These are phyloP conservation scores for Nomada hirtipes DNA, from an alignment of 2,888 invertebrate species.

Conservation along the genomic window DNA sequence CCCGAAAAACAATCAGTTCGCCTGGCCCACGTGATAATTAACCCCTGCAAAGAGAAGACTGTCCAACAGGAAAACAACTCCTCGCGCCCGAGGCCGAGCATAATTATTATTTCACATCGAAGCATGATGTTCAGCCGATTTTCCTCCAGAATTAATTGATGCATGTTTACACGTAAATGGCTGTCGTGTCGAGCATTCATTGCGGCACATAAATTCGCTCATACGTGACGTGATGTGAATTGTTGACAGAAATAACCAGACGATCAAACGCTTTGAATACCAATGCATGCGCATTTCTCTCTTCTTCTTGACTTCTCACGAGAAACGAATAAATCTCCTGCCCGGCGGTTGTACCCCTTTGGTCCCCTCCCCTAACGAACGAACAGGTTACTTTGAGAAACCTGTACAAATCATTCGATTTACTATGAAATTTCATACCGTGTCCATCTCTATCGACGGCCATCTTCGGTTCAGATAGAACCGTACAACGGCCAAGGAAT, in stretches of 20 bases:
- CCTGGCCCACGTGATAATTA: no score
- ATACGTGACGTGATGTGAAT: slow-evolving; percentile 20
- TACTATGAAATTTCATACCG: neutral
- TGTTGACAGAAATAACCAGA: slow-evolving; percentile 19
- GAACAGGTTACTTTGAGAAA: neutral
- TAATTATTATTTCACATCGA: no score
- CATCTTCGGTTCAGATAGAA: neutral
- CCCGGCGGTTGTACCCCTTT: neutral
- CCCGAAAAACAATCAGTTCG: no score
- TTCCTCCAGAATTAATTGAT: neutral
- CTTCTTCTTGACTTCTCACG: neutral
- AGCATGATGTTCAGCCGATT: neutral
- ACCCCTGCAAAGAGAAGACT: no score
- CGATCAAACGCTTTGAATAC: slow-evolving; percentile 24
- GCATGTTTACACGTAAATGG: slow-evolving; percentile 22
- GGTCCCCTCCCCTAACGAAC: neutral
- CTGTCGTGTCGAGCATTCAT: slow-evolving; percentile 8
- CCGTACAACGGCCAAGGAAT: neutral
- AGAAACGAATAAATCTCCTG: slow-evolving; percentile 1
- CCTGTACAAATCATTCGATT: neutral
- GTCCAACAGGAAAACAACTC: no score
- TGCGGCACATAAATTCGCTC: slow-evolving; percentile 26
- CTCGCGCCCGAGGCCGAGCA: no score
- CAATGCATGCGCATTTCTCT: neutral
- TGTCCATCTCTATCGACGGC: neutral